phyloP scores from a whole-genome alignment of 2,797 vertebrate genomes.

The Helostoma temminkii region DNA sequence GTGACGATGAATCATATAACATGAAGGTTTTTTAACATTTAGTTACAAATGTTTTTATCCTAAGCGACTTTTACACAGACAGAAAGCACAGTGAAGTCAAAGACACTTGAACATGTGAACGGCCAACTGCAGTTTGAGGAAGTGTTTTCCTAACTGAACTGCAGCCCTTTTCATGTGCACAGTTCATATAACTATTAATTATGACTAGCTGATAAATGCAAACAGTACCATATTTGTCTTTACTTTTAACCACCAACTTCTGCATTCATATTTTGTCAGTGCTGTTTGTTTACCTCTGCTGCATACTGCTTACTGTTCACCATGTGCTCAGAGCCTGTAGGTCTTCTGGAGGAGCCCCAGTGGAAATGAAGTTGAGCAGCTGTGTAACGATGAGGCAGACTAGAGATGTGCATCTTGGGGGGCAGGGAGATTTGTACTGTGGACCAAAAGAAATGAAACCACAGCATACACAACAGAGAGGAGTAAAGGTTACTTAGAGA shows the following conservation, averaged over 20 bases:
- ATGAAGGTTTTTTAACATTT: too few species aligned
- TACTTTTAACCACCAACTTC: neutral
- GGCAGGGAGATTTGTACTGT: slow-evolving; percentile 91
- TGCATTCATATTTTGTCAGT: neutral
- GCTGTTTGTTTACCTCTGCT: slow-evolving; percentile 87
- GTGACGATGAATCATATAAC: too few species aligned
- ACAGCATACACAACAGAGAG: slow-evolving; percentile 3
- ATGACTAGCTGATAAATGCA: neutral
- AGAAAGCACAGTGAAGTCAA: too few species aligned
- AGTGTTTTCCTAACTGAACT: too few species aligned
- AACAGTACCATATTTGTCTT: neutral
- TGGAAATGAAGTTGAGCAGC: slow-evolving; percentile 94
- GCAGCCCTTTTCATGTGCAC: too few species aligned
- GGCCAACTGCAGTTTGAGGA: too few species aligned
- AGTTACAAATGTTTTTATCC: too few species aligned
- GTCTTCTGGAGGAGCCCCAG: slow-evolving; percentile 89
- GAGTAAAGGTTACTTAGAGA: slow-evolving; percentile 1
- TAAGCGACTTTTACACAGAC: too few species aligned
- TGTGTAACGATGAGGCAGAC: slow-evolving; percentile 87
- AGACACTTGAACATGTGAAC: too few species aligned
- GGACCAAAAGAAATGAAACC: slow-evolving; percentile 45
- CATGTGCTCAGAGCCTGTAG: slow-evolving; percentile 91
- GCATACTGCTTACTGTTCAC: slow-evolving; percentile 89
- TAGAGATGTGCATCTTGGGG: slow-evolving; percentile 86
- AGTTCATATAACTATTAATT: too few species aligned